Evolutionary conservation across 2,797 vertebrate genomes (phyloP), one percentile per base, ranked within the genome.

Genomic region (Catamblyrhynchus diadema): DNA sequence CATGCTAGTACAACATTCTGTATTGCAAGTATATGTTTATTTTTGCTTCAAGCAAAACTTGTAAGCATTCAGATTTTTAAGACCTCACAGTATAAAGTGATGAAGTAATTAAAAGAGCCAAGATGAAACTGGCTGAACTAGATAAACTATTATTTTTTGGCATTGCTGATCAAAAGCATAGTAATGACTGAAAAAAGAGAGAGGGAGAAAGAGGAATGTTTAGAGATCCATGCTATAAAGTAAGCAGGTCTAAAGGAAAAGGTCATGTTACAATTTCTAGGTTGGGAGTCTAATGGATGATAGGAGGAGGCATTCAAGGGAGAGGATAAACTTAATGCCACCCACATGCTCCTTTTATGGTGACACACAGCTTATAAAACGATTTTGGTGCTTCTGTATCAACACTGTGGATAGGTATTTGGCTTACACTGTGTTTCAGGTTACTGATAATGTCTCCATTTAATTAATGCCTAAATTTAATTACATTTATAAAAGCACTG

Each of bases 11-110:
- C 59, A 61, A n/a, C 61, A 60, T 30, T 81, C 23, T 73, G 8
- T 65, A 27, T 51, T 93, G 47, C 54, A 93, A 59, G n/a, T 30
- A 7, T 17, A 35, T 60, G 21, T 33, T n/a, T 70, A 39, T 27
- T 90, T 81, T 85, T 74, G 74, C 71, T 93, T 91, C 47, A 66
- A 80, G 66, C 86, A 82, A 91, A 87, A 70, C 22, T 66, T 59
- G 3, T 4, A 90, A 79, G 71, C 24, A 14, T n/a, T 83, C 48
- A 28, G n/a, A 39, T 77, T 93, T 93, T 71, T 80, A 57, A 87
- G 27, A 87, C 21, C 30, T 92, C 65, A 21, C 21, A 57, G 7
- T 81, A 23, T 64, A 67, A 87, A 86, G 59, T 42, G 28, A 45
- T 72, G 47, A 92, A 61, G 35, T 74, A 71, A 89, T 86, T 81